phyloP scores from a whole-genome alignment of 2,113 vertebrate species.

The Ophiodon elongatus region DNA sequence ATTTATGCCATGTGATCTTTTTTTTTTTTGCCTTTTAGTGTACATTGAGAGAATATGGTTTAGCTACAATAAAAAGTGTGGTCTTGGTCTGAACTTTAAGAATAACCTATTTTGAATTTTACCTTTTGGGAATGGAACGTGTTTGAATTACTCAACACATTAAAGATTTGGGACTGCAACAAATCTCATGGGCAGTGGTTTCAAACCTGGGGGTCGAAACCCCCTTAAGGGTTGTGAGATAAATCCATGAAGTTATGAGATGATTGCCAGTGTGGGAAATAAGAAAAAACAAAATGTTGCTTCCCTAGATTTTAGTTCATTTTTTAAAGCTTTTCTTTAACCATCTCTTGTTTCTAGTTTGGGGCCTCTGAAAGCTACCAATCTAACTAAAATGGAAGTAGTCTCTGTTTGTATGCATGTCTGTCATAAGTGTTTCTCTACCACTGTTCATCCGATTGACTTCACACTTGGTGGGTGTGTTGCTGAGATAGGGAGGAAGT shows the following conservation, averaged over 20 bases:
- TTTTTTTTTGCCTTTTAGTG: not conserved
- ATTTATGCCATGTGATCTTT: not conserved
- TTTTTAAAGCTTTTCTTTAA: not conserved
- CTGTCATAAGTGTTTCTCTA: too few relatives aligned
- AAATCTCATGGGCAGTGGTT: not conserved
- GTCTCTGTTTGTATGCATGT: not conserved
- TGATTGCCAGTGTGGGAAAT: not conserved
- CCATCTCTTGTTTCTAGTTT: not conserved
- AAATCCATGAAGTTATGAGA: not conserved
- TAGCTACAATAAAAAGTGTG: not conserved
- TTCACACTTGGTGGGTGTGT: not conserved
- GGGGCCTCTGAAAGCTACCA: not conserved
- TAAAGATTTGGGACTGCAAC: not conserved
- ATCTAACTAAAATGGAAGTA: not conserved
- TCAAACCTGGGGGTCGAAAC: not conserved
- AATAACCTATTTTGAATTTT: not conserved
- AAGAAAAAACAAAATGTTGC: not conserved
- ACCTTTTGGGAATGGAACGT: not conserved
- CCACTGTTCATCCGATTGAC: too few relatives aligned
- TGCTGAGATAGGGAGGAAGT: not conserved
- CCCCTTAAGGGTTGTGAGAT: not conserved
- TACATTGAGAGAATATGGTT: not conserved
- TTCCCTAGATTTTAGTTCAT: not conserved
- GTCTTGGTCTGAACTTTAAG: not conserved
- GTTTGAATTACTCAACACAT: not conserved